phyloP scores from a whole-genome alignment of 1,140 invertebrate genomes.

The Brachionus plicatilis region DNA sequence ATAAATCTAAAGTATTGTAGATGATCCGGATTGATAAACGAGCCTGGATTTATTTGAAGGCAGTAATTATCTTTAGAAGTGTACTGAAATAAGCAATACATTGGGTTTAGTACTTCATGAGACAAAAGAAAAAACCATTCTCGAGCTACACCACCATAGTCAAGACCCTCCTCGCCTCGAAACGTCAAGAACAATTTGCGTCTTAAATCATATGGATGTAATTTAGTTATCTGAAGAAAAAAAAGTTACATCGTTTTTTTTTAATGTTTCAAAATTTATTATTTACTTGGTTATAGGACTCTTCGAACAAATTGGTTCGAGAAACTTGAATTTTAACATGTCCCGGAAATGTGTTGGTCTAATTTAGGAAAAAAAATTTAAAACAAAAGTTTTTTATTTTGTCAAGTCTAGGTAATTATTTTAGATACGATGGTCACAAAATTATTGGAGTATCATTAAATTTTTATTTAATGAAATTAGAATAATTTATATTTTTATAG shows the following conservation, averaged over 20 bases:
- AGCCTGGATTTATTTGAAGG: conserved; percentile 94
- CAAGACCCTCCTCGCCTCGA: conserved; percentile 89
- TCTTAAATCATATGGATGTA: conserved; percentile 66
- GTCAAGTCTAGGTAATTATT: too few species aligned
- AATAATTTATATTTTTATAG: too few species aligned
- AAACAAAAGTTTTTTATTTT: background rate
- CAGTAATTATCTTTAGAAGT: conserved; percentile 99
- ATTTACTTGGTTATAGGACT: conserved; percentile 64
- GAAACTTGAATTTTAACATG: conserved; percentile 58
- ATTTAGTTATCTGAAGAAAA: conserved; percentile 63
- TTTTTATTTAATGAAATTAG: too few species aligned
- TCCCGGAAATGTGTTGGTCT: conserved; percentile 11
- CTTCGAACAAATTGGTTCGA: conserved; percentile 83
- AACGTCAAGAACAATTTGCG: conserved; percentile 84
- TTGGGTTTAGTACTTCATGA: conserved; percentile 99
- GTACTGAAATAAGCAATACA: conserved; percentile 97
- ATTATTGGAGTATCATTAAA: too few species aligned
- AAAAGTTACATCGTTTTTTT: conserved; percentile 65
- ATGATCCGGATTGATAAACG: conserved; percentile 94
- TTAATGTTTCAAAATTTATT: background rate
- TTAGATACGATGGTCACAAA: too few species aligned
- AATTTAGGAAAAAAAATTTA: background rate
- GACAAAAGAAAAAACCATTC: conserved; percentile 98
- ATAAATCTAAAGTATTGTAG: conserved; percentile 98
- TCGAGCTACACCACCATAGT: conserved; percentile 81